Evolutionary conservation across 2,888 invertebrate genomes (phyloP).

Genomic region (Apamea epomidion): DNA sequence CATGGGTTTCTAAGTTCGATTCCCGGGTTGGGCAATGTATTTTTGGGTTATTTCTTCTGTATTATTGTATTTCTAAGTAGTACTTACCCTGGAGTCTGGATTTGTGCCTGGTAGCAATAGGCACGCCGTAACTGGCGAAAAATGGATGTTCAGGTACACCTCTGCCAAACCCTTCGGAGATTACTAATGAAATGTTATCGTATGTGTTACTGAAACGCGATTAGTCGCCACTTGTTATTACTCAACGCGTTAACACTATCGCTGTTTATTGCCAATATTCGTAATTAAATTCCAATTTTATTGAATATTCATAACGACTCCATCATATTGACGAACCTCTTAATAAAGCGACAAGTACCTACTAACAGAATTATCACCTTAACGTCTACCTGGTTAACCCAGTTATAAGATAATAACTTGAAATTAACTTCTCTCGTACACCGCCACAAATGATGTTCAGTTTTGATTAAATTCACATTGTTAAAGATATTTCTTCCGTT

Average conservation of each 20-base stretch:
- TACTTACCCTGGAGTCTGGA: background rate
- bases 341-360: background rate
- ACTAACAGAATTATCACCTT: conserved; percentile 5
- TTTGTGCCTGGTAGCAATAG: background rate
- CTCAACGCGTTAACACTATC: conserved; percentile 21
- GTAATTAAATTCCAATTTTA: conserved; percentile 27
- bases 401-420: background rate
- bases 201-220: conserved; percentile 12
- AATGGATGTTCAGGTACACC: background rate
- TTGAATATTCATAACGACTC: conserved; percentile 26
- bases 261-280: conserved; percentile 36
- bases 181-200: background rate
- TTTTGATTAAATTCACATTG: background rate
- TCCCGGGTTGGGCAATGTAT: background rate
- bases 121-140: background rate
- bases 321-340: background rate
- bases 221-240: conserved; percentile 32
- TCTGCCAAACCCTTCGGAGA: background rate
- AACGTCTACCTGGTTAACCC: background rate
- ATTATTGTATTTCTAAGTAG: background rate
- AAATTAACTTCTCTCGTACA: conserved; percentile 1
- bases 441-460: background rate
- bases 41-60: background rate
- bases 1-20: background rate
- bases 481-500: background rate